A percentile compares a stretch with the other conserved stretches of the same genome.
These are phyloP conservation scores for Brachypalpus laphriformis DNA, from an alignment of 2,888 invertebrate species.

Conservation along the genomic window DNA sequence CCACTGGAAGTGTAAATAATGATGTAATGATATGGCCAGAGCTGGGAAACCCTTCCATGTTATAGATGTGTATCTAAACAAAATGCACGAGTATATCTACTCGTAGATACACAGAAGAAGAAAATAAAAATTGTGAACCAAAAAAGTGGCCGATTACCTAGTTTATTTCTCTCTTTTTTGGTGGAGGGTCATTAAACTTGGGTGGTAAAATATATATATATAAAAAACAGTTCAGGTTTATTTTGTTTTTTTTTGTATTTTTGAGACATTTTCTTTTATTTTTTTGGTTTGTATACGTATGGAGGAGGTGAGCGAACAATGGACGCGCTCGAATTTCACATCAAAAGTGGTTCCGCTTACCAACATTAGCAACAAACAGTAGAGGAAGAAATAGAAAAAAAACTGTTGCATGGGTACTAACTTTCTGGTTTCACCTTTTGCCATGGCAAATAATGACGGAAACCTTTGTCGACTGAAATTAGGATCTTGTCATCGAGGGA, in stretches of 20 bases:
- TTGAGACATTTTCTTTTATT: neutral
- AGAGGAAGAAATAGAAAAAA: neutral
- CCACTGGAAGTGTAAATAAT: constrained; percentile 11
- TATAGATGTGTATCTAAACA: constrained; percentile 43
- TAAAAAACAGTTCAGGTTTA: constrained; percentile 33
- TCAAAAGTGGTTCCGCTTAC: constrained; percentile 58
- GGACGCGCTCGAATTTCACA: constrained; percentile 64
- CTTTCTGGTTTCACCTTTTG: constrained; percentile 51
- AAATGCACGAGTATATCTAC: constrained; percentile 34
- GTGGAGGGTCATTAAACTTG: constrained; percentile 65
- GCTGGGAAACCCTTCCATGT: constrained; percentile 20
- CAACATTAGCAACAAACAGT: constrained; percentile 11
- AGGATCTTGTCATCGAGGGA: neutral
- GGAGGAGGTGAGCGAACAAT: constrained; percentile 46
- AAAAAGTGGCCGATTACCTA: constrained; percentile 40
- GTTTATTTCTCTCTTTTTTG: neutral
- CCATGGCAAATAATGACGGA: neutral
- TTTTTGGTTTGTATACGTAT: constrained; percentile 10
- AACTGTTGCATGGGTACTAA: constrained; percentile 42
- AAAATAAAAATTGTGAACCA: neutral
- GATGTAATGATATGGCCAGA: constrained; percentile 28
- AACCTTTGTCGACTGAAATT: constrained; percentile 29
- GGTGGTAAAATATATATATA: constrained; percentile 33
- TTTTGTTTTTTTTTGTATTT: constrained; percentile 15
- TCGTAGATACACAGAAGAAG: neutral